Evolutionary conservation across 2,888 invertebrate species (phyloP), one percentile per base, ranked within the genome.

Genomic region (Drosophila eohydei): DNA sequence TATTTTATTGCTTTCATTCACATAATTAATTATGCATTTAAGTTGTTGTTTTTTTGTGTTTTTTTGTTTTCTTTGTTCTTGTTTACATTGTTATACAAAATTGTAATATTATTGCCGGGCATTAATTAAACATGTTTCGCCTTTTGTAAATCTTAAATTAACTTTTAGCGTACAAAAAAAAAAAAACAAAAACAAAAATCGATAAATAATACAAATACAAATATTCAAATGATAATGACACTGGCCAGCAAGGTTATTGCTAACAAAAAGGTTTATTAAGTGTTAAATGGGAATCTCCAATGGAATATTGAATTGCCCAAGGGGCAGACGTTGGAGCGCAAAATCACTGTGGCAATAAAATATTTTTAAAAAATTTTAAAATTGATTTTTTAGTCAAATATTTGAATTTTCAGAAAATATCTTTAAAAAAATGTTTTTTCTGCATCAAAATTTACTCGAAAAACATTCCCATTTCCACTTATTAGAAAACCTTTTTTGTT

Each of bases 51-150:
- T 16, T 40, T 11, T 51, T 51, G 26, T 46, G 40, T 41, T 28
- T 40, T 38, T 41, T 56, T 26, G 12, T 32, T 34, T 8, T 21
- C 34, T 7, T 32, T 44, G 6, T 57, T 57, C 3, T 71, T 70
- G 52, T 61, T 71, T 87, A 84, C 74, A 83, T 84, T 89, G 88
- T 88, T 89, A 81, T 84, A 89, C 81, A 88, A 83, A 88, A 83
- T 87, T 87, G 51, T 40, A 80, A 87, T 89, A 83, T 79, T 86
- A 83, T 86, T 88, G 85, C 87, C 89, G 83, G 88, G 81, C 77
- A 64, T 79, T 79, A 71, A 88, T 84, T 71, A 64, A 86, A 83
- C 43, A 74, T 59, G 68, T 54, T 40, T 55, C 38, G 48, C 60
- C 38, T 61, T 75, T 67, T 58, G 50, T 60, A 62, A 65, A 66